These are phyloP conservation scores for Galerucella nymphaeae DNA, from an alignment of 2,888 invertebrate genomes.

Conservation along the genomic window DNA sequence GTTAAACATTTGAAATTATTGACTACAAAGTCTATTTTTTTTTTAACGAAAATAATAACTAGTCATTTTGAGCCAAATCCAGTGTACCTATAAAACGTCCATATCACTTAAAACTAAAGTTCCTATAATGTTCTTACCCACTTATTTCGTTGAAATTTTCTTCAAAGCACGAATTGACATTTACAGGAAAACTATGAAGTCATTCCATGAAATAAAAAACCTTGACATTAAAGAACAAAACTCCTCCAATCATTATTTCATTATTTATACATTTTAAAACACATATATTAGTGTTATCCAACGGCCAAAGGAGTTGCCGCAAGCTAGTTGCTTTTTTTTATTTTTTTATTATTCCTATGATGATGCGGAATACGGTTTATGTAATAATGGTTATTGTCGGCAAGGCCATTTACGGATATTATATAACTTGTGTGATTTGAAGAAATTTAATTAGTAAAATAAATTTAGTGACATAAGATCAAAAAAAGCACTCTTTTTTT, in stretches of 20 bases:
- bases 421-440: background rate
- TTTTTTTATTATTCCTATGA: background rate
- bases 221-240: conserved; percentile 26
- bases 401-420: background rate
- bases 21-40: no score
- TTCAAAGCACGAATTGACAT: conserved; percentile 21
- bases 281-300: background rate
- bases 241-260: conserved; percentile 17
- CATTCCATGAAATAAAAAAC: conserved; percentile 12
- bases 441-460: background rate
- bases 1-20: no score
- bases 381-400: background rate
- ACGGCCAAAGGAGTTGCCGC: background rate
- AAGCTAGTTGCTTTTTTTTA: no score
- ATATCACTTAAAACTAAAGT: no score
- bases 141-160: no score
- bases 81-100: no score
- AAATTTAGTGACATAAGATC: background rate
- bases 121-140: no score
- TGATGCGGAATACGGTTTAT: background rate
- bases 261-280: background rate
- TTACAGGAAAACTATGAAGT: conserved; percentile 15
- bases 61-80: no score
- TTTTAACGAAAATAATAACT: no score
- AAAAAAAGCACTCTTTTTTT: background rate